Evolutionary conservation across 1,140 invertebrate genomes (phyloP).

Genomic region (Portunus trituberculatus): DNA sequence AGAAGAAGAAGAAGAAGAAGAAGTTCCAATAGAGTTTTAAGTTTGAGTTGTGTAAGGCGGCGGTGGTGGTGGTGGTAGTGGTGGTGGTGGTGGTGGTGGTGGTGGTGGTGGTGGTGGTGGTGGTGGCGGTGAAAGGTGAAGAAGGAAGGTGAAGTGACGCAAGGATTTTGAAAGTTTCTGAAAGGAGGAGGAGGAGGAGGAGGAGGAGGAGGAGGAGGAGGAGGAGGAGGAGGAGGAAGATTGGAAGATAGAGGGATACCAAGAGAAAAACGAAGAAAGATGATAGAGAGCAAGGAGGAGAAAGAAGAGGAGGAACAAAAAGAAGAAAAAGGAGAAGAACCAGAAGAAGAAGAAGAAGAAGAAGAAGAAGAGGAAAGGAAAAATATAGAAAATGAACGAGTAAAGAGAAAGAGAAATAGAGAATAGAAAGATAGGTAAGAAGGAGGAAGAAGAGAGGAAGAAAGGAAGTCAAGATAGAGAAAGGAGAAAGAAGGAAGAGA

Average conservation of each 20-base stretch:
- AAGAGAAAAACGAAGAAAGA: not conserved
- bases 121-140: not conserved
- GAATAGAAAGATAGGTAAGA: not conserved
- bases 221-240: not conserved
- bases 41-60: not conserved
- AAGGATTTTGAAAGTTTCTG: constrained; percentile 36
- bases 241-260: not conserved
- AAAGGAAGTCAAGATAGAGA: not conserved
- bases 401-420: not conserved
- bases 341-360: not conserved
- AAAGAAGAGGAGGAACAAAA: not conserved
- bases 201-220: not conserved
- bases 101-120: not conserved
- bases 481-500: not conserved
- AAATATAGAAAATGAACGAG: too few relatives aligned
- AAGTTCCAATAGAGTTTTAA: too few relatives aligned
- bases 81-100: not conserved
- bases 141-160: not conserved
- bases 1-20: not conserved
- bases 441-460: not conserved
- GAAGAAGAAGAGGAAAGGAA: not conserved
- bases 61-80: not conserved
- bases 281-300: not conserved
- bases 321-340: not conserved
- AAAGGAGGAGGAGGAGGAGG: not conserved